Conservation (phyloP, 2,888 invertebrate genomes). For the Crocallis elinguaria region DNA sequence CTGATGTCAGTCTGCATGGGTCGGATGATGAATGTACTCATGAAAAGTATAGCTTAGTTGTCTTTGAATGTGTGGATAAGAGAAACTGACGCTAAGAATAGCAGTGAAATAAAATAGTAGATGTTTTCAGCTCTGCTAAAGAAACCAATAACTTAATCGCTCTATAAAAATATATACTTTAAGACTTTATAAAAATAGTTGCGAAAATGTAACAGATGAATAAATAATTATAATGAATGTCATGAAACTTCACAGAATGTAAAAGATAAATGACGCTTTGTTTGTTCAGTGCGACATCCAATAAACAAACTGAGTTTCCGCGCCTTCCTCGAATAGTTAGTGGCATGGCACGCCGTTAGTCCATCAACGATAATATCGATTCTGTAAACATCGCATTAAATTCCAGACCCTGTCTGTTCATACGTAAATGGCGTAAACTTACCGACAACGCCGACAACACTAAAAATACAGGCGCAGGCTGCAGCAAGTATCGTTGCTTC, state of each 20-base stretch:
- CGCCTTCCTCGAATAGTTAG: conserved; percentile 55
- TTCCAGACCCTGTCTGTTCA: conserved; percentile 39
- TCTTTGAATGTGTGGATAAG: not conserved
- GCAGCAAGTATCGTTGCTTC: conserved; percentile 91
- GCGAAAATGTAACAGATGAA: not conserved
- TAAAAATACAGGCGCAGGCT: conserved; percentile 91
- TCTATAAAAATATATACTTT: too few species aligned
- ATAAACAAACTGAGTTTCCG: conserved; percentile 57
- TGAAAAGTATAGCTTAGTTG: not conserved
- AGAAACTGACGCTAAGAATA: not conserved
- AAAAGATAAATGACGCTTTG: conserved; percentile 54
- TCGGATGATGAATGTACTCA: conserved; percentile 3
- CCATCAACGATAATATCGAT: conserved; percentile 46
- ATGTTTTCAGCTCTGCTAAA: too few species aligned
- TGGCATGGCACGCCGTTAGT: conserved; percentile 38
- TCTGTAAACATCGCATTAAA: conserved; percentile 51
- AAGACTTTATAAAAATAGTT: not conserved
- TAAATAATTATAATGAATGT: conserved; percentile 8
- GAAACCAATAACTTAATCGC: too few species aligned
- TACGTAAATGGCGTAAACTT: conserved; percentile 54
- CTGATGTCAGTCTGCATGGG: too few species aligned
- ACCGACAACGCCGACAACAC: conserved; percentile 92
- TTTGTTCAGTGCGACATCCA: conserved; percentile 47
- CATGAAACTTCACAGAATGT: conserved; percentile 46
- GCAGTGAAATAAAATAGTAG: not conserved